Base-by-base conservation (phyloP, 2,797 vertebrate species). In the Falco biarmicus region DNA sequence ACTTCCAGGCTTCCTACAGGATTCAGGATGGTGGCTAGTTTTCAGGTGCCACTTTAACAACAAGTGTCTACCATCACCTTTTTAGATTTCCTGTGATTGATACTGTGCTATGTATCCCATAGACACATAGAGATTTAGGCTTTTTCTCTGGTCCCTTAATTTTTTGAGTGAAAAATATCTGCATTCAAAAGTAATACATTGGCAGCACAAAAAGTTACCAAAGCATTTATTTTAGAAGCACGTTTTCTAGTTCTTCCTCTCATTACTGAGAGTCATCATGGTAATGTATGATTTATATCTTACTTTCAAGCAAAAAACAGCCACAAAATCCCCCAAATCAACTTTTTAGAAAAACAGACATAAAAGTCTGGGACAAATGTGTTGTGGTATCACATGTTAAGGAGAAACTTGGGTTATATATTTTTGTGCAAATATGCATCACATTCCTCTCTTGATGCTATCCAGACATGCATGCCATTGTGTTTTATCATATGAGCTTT, bases 181-280 rank as follows among this genome's bases (percentile, higher is more conserved):
- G 15, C 3, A 12, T 70, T 73, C 75, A 34, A 60, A 92, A 94
- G 11, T 56, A 92, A 59, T 60, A 48, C 31, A 10, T 18, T 39
- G 31, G 14, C 56, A 37, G 19, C 57, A n/a, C 41, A 53, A 84
- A 47, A 86, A 85, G 50, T 32, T 60, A 68, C 6, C 0, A 5
- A 68, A 91, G 13, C 24, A 20, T 91, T 92, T 93, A 45, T 87
- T 92, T 88, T 81, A 83, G 91, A 86, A 97, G 37, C 78, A 86
- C n/a, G 5, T 92, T 94, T 96, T 95, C 74, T 53, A 22, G 61
- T 71, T 76, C 53, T 81, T 64, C 9, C 29, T 90, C 64, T 78
- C 88, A 48, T 79, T 59, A 43, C 66, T 78, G 81, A 90, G 89
- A 87, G 51, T 39, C 39, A 53, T 59, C 47, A 26, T 69, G 41